Conservation (phyloP, 2,113 vertebrate genomes). For the Castor canadensis region DNA sequence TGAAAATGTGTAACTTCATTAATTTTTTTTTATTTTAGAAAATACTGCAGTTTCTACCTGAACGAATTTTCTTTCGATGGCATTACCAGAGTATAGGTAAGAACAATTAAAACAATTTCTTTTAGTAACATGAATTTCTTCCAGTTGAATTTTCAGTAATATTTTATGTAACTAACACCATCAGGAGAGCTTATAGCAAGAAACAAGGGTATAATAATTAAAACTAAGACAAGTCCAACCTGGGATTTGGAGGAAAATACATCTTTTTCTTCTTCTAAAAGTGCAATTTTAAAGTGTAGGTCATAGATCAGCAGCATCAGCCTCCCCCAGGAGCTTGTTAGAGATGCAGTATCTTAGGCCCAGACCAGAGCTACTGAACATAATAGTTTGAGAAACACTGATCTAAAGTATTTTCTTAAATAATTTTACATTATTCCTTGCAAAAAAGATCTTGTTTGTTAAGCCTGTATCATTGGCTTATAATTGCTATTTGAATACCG, state of each 20-base stretch:
- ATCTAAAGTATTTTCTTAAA: conserved; percentile 16
- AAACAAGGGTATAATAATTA: neutral
- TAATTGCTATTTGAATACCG: neutral
- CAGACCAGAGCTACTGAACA: neutral
- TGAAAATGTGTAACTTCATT: conserved; percentile 26
- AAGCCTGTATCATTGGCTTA: neutral
- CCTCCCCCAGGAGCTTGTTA: neutral
- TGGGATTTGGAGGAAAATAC: neutral
- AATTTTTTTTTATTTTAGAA: conserved; percentile 88
- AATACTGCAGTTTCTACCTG: conserved; percentile 97
- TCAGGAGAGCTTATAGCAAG: neutral
- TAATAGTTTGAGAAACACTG: conserved; percentile 8
- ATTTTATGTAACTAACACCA: neutral
- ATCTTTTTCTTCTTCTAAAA: neutral
- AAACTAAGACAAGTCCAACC: neutral
- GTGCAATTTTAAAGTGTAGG: neutral
- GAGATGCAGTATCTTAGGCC: neutral
- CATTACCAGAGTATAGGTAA: conserved; percentile 99
- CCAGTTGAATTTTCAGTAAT: neutral
- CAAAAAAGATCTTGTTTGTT: conserved; percentile 20
- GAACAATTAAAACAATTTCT: conserved; percentile 67
- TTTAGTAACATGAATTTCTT: conserved; percentile 6
- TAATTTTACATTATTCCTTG: neutral
- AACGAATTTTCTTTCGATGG: conserved; percentile 98
- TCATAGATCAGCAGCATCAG: neutral